Evolutionary conservation across 2,888 invertebrate genomes (phyloP).

Genomic region (Mimumesa dahlbomi): DNA sequence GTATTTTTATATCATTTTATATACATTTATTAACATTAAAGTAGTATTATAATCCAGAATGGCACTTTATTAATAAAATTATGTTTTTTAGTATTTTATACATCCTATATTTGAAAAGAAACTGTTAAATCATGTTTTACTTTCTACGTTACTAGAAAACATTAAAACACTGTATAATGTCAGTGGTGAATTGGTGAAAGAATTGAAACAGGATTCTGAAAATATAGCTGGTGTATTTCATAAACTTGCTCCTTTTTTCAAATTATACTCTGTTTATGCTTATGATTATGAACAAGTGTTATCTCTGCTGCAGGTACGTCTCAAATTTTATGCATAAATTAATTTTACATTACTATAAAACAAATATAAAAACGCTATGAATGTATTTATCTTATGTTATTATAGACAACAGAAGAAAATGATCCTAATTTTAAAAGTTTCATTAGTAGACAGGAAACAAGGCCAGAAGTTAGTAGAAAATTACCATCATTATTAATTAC

Average conservation of each 20-base stretch:
- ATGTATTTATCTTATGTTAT: no score
- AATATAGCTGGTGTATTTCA: constrained; percentile 86
- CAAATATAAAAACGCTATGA: no score
- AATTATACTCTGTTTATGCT: constrained; percentile 89
- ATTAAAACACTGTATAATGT: constrained; percentile 85
- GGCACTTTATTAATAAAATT: no score
- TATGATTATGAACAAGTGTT: constrained; percentile 86
- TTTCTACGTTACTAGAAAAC: constrained; percentile 84
- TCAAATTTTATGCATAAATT: no score
- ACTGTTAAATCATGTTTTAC: constrained; percentile 81
- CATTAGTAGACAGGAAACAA: constrained; percentile 84
- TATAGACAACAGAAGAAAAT: constrained; percentile 81
- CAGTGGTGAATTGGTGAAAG: constrained; percentile 83
- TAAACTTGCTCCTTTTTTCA: constrained; percentile 88
- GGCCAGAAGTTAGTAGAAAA: constrained; percentile 87
- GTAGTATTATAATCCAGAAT: no score
- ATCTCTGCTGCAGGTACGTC: constrained; percentile 83
- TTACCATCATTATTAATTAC: constrained; percentile 88
- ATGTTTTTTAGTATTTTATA: constrained; percentile 81
- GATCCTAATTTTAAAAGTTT: constrained; percentile 83
- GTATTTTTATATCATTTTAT: constrained; percentile 67
- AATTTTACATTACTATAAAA: no score
- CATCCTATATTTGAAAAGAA: constrained; percentile 82
- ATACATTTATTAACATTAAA: constrained; percentile 4
- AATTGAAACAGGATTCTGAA: constrained; percentile 82